Evolutionary conservation across 2,888 invertebrate species (phyloP).

Genomic region (Dryobota labecula): DNA sequence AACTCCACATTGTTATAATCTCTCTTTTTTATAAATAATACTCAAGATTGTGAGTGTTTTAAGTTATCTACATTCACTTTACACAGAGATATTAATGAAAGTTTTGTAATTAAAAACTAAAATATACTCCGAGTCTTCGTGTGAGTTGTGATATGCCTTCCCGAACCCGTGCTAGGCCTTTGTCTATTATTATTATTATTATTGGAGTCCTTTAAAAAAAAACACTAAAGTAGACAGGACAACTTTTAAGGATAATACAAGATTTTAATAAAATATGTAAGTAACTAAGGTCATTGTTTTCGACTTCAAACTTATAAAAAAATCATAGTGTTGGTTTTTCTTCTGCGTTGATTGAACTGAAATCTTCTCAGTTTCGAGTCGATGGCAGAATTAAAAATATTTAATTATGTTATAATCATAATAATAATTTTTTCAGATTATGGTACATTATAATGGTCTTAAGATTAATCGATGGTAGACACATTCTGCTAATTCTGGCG

Average conservation of each 20-base stretch:
- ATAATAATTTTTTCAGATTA: no score
- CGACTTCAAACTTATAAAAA: not conserved
- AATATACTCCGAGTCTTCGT: conserved; percentile 2
- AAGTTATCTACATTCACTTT: conserved; percentile 36
- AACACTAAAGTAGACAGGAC: not conserved
- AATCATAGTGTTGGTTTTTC: no score
- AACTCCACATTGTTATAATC: conserved; percentile 55
- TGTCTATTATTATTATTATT: not conserved
- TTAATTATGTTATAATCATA: no score
- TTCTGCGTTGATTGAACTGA: not conserved
- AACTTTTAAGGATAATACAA: not conserved
- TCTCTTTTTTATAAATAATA: conserved; percentile 48
- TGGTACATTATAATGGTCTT: no score
- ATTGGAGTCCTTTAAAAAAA: not conserved
- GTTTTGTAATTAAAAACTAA: conserved; percentile 34
- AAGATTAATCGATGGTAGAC: no score
- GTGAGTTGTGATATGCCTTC: not conserved
- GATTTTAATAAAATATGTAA: not conserved
- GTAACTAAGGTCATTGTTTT: not conserved
- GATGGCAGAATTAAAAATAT: no score
- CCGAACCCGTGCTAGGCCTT: accelerated
- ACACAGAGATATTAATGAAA: conserved; percentile 10
- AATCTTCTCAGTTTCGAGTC: no score
- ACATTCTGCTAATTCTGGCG: no score
- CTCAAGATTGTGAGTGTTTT: conserved; percentile 41